Percentiles rank a stretch among this genome's conserved stretches.
These are phyloP conservation scores for Molothrus aeneus DNA, from an alignment of 2,797 vertebrate species.

Conservation along the genomic window DNA sequence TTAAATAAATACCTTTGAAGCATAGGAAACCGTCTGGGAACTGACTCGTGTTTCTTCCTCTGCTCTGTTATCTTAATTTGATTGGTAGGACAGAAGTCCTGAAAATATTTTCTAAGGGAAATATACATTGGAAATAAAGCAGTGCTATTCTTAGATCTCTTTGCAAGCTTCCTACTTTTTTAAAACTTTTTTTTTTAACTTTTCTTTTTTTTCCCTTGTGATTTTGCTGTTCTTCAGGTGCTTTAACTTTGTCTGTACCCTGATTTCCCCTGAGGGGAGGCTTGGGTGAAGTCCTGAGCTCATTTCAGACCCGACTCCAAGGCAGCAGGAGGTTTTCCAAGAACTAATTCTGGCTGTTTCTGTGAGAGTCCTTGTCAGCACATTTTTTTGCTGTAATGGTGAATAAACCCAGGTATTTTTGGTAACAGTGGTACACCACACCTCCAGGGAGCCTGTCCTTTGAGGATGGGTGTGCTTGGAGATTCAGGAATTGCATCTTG, in stretches of 20 bases:
- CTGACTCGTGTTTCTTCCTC: conserved; percentile 5
- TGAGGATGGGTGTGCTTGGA: neutral
- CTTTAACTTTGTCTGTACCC: neutral
- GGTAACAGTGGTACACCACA: conserved; percentile 12
- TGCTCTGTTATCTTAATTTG: conserved; percentile 35
- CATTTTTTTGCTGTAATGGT: neutral
- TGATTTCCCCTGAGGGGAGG: neutral
- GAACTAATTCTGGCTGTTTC: conserved; percentile 32
- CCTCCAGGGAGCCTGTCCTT: neutral
- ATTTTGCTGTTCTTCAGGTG: neutral
- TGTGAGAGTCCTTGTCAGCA: conserved; percentile 16
- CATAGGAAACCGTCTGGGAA: conserved; percentile 16
- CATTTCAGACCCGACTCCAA: neutral
- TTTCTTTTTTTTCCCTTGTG: neutral
- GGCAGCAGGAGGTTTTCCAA: conserved; percentile 46
- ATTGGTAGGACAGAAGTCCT: conserved; percentile 26
- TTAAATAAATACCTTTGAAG: conserved; percentile 60
- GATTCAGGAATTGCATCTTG: neutral
- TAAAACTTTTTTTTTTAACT: neutral
- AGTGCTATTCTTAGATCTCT: conserved; percentile 19
- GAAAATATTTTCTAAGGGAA: conserved; percentile 11
- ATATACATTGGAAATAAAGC: neutral
- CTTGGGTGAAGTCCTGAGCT: neutral
- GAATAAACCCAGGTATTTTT: conserved; percentile 38
- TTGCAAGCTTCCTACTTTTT: neutral